Conservation (phyloP, 2,888 invertebrate species). For the Litoditis marina region DNA sequence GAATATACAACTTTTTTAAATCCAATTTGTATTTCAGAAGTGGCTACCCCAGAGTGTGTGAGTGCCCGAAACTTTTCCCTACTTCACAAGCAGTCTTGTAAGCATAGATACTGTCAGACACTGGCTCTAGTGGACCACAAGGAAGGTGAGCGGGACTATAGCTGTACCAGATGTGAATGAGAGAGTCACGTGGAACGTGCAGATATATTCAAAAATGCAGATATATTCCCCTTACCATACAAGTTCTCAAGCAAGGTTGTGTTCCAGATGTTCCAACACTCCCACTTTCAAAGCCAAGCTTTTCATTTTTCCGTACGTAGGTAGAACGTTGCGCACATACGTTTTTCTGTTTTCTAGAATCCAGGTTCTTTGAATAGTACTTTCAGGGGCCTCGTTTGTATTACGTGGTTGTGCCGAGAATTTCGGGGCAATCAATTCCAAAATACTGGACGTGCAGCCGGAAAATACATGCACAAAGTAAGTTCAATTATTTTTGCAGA, state of each 20-base stretch:
- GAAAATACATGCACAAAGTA: slow-evolving; percentile 48
- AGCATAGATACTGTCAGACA: slow-evolving; percentile 52
- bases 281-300: too few relatives aligned
- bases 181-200: too few relatives aligned
- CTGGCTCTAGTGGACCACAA: slow-evolving; percentile 52
- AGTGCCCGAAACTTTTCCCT: slow-evolving; percentile 42
- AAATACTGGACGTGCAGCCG: slow-evolving; percentile 36
- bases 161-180: too few relatives aligned
- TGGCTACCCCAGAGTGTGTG: slow-evolving; percentile 44
- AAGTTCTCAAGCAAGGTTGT: too few relatives aligned
- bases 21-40: slow-evolving; percentile 26
- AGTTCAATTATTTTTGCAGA: not conserved
- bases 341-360: too few relatives aligned
- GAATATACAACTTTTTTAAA: too few relatives aligned
- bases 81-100: slow-evolving; percentile 47
- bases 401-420: slow-evolving; percentile 57
- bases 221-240: too few relatives aligned
- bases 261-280: too few relatives aligned
- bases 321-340: too few relatives aligned
- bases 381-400: slow-evolving; percentile 43
- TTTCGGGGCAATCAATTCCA: slow-evolving; percentile 51
- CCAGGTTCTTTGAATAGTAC: too few relatives aligned
- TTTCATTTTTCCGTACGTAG: too few relatives aligned
- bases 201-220: too few relatives aligned
- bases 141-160: slow-evolving; percentile 40